phyloP scores from a whole-genome alignment of 1,140 invertebrate genomes.

The Oryzaephilus surinamensis region DNA sequence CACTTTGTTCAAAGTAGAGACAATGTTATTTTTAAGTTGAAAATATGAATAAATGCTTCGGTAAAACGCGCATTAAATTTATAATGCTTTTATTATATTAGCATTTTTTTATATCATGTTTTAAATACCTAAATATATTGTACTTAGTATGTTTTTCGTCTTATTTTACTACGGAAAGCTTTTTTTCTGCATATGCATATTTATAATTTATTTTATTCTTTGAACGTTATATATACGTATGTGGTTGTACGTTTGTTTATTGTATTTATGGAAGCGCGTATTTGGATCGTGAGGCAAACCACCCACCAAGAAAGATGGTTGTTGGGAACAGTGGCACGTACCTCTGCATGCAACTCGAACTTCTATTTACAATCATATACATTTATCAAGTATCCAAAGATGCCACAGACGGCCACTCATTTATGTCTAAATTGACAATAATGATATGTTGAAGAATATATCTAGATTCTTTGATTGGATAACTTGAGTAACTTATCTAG shows the following conservation, averaged over 20 bases:
- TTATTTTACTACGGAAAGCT: too few species aligned
- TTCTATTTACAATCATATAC: conserved; percentile 20
- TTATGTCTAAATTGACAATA: conserved; percentile 27
- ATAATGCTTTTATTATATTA: too few species aligned
- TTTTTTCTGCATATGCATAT: too few species aligned
- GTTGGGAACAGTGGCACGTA: conserved; percentile 17
- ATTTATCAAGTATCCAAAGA: conserved; percentile 21
- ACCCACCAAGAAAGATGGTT: conserved; percentile 14
- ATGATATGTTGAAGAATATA: conserved; percentile 22
- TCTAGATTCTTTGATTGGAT: conserved; percentile 14
- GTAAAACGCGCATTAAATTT: too few species aligned
- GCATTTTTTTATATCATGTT: too few species aligned
- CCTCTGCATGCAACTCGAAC: conserved; percentile 16
- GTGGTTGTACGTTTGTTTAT: conserved; percentile 9
- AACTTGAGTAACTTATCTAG: conserved; percentile 13
- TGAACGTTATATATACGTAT: too few species aligned
- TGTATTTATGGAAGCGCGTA: conserved; percentile 9
- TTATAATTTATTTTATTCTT: too few species aligned
- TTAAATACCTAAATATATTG: too few species aligned
- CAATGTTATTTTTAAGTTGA: conserved; percentile 11
- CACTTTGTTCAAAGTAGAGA: conserved; percentile 13
- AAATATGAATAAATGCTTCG: too few species aligned
- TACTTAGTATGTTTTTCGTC: too few species aligned
- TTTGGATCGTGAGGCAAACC: conserved; percentile 15
- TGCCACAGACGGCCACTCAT: conserved; percentile 15